Evolutionary conservation across 2,113 vertebrate genomes (phyloP).

Genomic region (Cariama cristata): DNA sequence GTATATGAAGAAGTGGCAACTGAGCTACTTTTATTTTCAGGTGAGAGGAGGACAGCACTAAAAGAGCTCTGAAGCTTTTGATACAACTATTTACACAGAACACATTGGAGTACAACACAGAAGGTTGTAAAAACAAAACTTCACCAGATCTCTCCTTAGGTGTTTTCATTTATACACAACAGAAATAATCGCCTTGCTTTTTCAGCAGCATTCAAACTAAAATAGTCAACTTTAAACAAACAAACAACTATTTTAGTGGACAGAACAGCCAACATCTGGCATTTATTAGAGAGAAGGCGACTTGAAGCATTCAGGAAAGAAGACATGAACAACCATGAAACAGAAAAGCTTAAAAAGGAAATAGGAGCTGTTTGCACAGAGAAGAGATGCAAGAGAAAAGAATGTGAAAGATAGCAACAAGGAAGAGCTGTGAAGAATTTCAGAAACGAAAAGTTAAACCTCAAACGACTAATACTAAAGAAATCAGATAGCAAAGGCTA

Average conservation of each 20-base stretch:
- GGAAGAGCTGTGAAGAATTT: background rate
- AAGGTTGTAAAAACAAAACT: background rate
- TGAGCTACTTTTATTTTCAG: background rate
- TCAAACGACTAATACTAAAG: background rate
- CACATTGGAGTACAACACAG: accelerated
- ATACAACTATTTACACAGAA: background rate
- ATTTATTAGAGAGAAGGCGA: background rate
- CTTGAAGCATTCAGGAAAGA: background rate
- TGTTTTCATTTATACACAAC: background rate
- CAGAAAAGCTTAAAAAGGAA: background rate
- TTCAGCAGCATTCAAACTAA: background rate
- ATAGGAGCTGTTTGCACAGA: background rate
- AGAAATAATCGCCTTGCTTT: background rate
- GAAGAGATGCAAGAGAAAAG: background rate
- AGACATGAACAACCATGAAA: background rate
- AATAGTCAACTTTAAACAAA: background rate
- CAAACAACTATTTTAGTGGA: background rate
- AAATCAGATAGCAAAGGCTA: background rate
- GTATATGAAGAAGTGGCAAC: background rate
- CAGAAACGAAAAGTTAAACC: background rate
- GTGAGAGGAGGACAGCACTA: background rate
- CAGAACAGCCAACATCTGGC: accelerated
- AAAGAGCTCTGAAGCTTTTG: background rate
- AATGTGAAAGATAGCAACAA: background rate
- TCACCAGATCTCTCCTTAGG: background rate